Conservation (phyloP, 2,797 vertebrate species). For the Scleropages formosus region DNA sequence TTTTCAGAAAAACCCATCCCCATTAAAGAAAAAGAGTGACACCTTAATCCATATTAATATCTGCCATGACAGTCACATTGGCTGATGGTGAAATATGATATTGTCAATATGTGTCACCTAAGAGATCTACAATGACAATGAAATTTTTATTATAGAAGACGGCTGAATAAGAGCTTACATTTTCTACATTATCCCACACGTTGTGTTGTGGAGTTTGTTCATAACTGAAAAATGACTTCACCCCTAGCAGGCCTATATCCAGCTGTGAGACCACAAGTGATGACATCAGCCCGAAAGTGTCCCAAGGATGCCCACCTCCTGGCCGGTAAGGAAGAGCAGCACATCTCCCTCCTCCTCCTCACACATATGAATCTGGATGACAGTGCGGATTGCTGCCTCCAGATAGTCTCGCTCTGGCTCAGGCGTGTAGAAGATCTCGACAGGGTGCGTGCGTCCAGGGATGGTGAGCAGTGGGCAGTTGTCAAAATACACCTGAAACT, state of each 20-base stretch:
- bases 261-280: too few species aligned
- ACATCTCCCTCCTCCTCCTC: slow-evolving; percentile 90
- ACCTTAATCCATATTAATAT: too few species aligned
- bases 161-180: slow-evolving; percentile 37
- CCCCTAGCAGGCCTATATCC: too few species aligned
- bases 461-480: slow-evolving; percentile 92
- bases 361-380: slow-evolving; percentile 96
- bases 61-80: too few species aligned
- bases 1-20: too few species aligned
- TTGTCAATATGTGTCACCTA: too few species aligned
- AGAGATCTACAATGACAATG: too few species aligned
- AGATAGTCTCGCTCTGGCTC: slow-evolving; percentile 94
- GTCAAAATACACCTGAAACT: slow-evolving; percentile 97
- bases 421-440: slow-evolving; percentile 97
- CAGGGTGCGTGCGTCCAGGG: slow-evolving; percentile 91
- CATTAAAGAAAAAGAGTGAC: too few species aligned
- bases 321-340: slow-evolving; percentile 91
- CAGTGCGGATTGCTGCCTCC: slow-evolving; percentile 92
- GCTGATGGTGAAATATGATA: too few species aligned
- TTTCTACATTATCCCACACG: slow-evolving; percentile 41
- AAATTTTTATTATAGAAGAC: too few species aligned
- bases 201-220: slow-evolving; percentile 30
- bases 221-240: slow-evolving; percentile 37
- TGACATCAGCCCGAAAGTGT: too few species aligned
- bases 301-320: slow-evolving; percentile 77